Base-by-base conservation (phyloP, 2,113 vertebrate genomes). In the Rhabdornis inornatus region DNA sequence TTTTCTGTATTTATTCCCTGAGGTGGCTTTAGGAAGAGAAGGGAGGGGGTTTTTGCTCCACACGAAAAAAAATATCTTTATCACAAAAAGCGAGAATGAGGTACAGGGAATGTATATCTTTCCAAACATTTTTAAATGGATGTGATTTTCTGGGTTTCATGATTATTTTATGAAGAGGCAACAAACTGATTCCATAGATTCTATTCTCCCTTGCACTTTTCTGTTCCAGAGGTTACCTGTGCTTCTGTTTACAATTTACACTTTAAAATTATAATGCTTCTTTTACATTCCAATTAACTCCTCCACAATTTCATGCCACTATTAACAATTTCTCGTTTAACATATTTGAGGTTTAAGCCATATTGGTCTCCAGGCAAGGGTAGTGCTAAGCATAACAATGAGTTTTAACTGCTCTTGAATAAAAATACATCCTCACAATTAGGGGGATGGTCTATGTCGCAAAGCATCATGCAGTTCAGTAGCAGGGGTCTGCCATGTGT, bases 361-460 rank as follows among this genome's bases (percentile, higher is more conserved):
- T 2, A 70, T 60, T 40, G 60, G 68, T 87, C 69, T 89, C 50
- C 56, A 90, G 78, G 59, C 81, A 95, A 89, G 61, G 39, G 44
- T 40, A 80, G 37, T 84, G 61, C 40, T 75, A 64, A 96, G 52
- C 66, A 83, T 89, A 85, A 92, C 79, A 96, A 94, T 50, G 87
- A 95, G 56, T 79, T 80, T 85, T 85, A 96, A 88, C 83, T 86
- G 65, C 22, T 80, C 83, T 94, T 69, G 33, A 83, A 83, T 77
- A 89, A 95, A 92, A 90, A 97, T 69, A 96, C 94, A 93, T 93
- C 84, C 60, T 88, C 87, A 72, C 72, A 96, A 94, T 97, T 94
- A 95, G 64, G 61, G 72, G 60, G 35, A 87, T 83, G 69, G 70
- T 74, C 55, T 66, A 40, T 69, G 40, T 35, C 49, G 83, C 70